These are phyloP conservation scores for Saccostrea echinata DNA, from an alignment of 1,140 invertebrate species.

Conservation along the genomic window DNA sequence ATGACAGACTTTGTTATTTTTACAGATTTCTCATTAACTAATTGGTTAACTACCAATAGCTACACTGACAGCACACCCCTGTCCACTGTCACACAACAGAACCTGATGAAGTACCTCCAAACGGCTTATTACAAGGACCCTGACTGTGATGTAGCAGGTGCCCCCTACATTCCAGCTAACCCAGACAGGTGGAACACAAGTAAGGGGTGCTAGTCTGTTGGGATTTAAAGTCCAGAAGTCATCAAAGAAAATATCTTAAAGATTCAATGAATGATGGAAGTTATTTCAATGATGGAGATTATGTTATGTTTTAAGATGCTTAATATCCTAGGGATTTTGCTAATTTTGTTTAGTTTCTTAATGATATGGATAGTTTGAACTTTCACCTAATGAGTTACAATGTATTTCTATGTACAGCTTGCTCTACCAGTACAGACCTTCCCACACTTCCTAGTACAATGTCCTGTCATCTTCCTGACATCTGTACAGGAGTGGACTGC, in stretches of 20 bases:
- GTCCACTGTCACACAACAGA: not conserved
- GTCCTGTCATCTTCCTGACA: constrained; percentile 45
- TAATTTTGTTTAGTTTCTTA: too few species aligned
- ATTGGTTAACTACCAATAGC: not conserved
- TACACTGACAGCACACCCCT: constrained; percentile 37
- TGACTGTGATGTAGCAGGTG: constrained; percentile 16
- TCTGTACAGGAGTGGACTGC: constrained; percentile 55
- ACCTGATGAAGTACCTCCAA: constrained; percentile 27
- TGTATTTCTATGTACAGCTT: not conserved
- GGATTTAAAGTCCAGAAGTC: not conserved
- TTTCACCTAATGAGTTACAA: not conserved
- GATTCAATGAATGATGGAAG: not conserved
- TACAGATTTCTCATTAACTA: constrained; percentile 14
- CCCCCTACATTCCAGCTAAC: constrained; percentile 17
- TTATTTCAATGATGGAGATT: too few species aligned
- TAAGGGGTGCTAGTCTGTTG: not conserved
- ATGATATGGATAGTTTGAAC: not conserved
- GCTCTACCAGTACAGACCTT: not conserved
- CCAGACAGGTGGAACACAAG: constrained; percentile 38
- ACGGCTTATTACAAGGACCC: constrained; percentile 2
- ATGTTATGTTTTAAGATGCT: too few species aligned
- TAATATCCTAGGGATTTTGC: too few species aligned
- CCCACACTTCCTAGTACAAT: constrained; percentile 15
- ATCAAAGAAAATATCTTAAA: not conserved
- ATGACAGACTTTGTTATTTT: not conserved